These are phyloP conservation scores for Phasianus colchicus DNA, from an alignment of 2,113 vertebrate genomes.

Conservation along the genomic window DNA sequence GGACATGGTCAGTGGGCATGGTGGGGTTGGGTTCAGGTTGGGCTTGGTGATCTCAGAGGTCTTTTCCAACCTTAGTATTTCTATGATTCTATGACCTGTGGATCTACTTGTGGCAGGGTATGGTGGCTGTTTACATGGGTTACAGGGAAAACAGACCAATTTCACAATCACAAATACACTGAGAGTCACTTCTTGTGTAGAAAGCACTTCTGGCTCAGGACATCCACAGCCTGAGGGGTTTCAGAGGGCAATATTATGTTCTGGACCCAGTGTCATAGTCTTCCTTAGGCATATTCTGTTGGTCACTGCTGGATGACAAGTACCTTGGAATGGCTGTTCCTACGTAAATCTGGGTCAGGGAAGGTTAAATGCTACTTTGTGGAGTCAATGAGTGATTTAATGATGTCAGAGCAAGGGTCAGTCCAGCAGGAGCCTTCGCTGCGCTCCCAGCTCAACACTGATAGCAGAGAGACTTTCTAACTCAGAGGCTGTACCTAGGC, in stretches of 20 bases:
- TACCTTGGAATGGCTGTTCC: background rate
- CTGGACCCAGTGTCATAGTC: accelerated
- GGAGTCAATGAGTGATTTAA: background rate
- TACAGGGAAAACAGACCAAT: accelerated
- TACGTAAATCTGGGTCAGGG: background rate
- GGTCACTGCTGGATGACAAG: background rate
- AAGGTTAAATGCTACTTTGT: background rate
- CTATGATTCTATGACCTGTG: accelerated
- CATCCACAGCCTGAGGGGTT: background rate
- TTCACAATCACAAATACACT: background rate
- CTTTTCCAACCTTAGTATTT: background rate
- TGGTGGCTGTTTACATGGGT: accelerated
- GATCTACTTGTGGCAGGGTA: background rate
- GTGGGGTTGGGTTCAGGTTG: background rate
- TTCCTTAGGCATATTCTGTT: background rate
- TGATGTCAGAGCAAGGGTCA: background rate
- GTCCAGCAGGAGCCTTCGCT: background rate
- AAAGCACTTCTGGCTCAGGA: background rate
- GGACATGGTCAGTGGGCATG: background rate
- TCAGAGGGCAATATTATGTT: accelerated
- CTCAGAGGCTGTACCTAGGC: background rate
- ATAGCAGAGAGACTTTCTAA: background rate
- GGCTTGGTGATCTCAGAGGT: background rate
- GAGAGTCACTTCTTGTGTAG: background rate
- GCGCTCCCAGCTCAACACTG: background rate